Evolutionary conservation across 2,797 vertebrate species (phyloP).

Genomic region (Decapterus maruadsi): DNA sequence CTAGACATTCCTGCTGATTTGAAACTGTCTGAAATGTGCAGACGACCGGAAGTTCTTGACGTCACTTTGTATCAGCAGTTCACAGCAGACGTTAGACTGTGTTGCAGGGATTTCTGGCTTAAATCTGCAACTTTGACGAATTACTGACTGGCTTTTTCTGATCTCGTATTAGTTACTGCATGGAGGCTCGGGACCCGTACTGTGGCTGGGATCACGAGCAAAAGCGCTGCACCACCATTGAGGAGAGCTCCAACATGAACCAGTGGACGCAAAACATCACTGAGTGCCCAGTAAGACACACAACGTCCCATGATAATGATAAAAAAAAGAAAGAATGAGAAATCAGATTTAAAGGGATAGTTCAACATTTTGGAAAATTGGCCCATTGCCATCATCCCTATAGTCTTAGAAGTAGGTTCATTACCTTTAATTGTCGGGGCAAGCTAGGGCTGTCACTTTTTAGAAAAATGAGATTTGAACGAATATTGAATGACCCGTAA

Average conservation of each 20-base stretch:
- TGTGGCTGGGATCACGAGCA: constrained; percentile 95
- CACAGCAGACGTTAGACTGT: neutral
- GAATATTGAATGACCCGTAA: no score
- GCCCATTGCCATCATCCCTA: no score
- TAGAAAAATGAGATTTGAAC: no score
- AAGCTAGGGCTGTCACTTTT: no score
- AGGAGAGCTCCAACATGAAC: constrained; percentile 93
- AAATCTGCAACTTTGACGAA: neutral
- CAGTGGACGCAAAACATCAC: constrained; percentile 95
- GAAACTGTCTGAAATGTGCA: neutral
- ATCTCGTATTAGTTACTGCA: constrained; percentile 84
- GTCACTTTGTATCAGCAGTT: neutral
- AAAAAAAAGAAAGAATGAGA: no score
- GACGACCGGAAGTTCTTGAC: neutral
- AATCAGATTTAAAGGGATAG: no score
- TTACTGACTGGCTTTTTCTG: constrained; percentile 4
- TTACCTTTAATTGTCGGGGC: no score
- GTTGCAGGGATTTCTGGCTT: neutral
- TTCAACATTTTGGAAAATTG: no score
- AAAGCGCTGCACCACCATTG: constrained; percentile 92
- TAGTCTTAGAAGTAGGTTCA: no score
- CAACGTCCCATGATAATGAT: neutral
- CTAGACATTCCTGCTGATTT: neutral
- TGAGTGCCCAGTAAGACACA: constrained; percentile 90
- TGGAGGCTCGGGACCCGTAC: constrained; percentile 96